Evolutionary conservation across 2,113 vertebrate species (phyloP), one percentile per base, ranked within the genome.

Genomic region (Leucosticte australis): DNA sequence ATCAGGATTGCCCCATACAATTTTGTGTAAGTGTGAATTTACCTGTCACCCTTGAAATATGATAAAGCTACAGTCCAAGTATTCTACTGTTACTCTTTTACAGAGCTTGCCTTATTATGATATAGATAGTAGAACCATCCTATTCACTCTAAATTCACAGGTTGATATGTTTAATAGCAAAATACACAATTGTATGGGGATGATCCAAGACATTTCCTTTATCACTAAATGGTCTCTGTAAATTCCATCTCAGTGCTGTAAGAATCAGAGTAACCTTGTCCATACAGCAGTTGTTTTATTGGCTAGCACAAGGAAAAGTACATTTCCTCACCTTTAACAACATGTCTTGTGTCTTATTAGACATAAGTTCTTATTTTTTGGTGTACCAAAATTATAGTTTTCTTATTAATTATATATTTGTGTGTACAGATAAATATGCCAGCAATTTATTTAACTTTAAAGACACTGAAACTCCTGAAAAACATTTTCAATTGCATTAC

Each of bases 1-100:
- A 39, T 50, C n/a, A 28, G 21, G 55, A 19, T 78, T 56, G 9
- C 7, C 68, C 55, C 2, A 42, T 47, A 13, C 10, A 84, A 5
- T 95, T 91, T 95, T 89, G 62, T 80, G 33, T 73, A 92, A 86
- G 18, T 27, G 64, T 87, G 27, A 88, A 83, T 87, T 85, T n/a
- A 87, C 9, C 23, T 60, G 11, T 30, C 17, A 65, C 6, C 12
- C 21, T 8, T 75, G 74, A 76, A 89, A 49, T 39, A 69, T 18
- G 21, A 67, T 56, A 52, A 10, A 73, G 6, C 10, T 55, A 20
- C 15, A 75, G 52, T 30, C 28, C 93, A 57, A 79, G 23, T 49
- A 78, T 8, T 42, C 11, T 49, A 24, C 9, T 69, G 30, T 42
- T 67, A 75, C 60, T 60, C 11, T 71, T 17, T 56, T 85, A 82